Evolutionary conservation across 1,140 invertebrate genomes (phyloP).

Genomic region (Cherax quadricarinatus): DNA sequence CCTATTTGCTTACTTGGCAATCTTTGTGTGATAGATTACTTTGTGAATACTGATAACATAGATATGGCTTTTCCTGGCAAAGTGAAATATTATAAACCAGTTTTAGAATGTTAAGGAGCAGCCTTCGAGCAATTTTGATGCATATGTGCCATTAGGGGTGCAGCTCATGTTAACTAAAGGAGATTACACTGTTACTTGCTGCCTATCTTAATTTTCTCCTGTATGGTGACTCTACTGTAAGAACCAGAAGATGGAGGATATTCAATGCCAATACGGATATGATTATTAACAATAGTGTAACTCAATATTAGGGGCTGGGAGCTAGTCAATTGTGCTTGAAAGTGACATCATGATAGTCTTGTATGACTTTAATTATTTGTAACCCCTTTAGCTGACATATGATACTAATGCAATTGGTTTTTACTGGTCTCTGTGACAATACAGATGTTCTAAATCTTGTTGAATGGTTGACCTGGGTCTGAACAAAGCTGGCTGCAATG

Average conservation of each 20-base stretch:
- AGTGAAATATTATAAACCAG: conserved; percentile 53
- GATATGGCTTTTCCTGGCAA: conserved; percentile 56
- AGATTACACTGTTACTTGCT: conserved; percentile 43
- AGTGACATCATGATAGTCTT: conserved; percentile 60
- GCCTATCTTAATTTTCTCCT: conserved; percentile 50
- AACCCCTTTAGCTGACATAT: conserved; percentile 34
- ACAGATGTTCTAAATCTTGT: conserved; percentile 31
- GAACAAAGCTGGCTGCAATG: conserved; percentile 31
- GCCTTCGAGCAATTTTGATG: conserved; percentile 52
- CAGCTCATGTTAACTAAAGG: conserved; percentile 47
- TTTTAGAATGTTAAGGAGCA: conserved; percentile 54
- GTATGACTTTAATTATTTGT: conserved; percentile 51
- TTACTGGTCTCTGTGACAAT: conserved; percentile 19
- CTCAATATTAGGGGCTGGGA: conserved; percentile 63
- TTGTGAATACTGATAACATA: conserved; percentile 66
- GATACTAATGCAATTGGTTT: conserved; percentile 54
- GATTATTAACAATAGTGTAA: conserved; percentile 49
- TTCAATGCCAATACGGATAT: conserved; percentile 19
- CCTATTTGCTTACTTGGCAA: conserved; percentile 59
- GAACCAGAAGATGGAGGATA: conserved; percentile 5
- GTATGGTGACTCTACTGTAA: conserved; percentile 41
- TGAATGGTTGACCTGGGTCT: conserved; percentile 19
- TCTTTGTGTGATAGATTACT: conserved; percentile 65
- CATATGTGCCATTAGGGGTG: conserved; percentile 67
- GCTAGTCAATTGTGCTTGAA: conserved; percentile 64